Base-by-base conservation (phyloP, 2,888 invertebrate genomes). In the Patella ulyssiponensis region DNA sequence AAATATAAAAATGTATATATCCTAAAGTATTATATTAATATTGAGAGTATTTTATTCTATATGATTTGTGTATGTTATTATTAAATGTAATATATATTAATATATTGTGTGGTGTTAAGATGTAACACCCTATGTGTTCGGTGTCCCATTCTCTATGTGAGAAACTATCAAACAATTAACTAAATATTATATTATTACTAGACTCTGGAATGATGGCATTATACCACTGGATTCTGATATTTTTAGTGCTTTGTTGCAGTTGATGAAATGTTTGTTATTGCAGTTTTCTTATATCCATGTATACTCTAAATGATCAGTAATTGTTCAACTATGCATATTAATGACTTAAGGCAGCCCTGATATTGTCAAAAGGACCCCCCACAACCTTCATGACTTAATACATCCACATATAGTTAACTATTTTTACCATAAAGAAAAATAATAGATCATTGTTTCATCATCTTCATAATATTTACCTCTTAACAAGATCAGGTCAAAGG, bases 21-120 rank as follows among this genome's bases (percentile, higher is more conserved):
- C 71, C 51, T 51, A 73, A 73, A 70, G 73, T 76, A 76, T 76
- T 76, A 77, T 77, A 79, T 77, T 75, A 77, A 52, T 73, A 73
- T 76, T 75, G 75, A 75, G 73, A 77, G 77, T 77, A 77, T 77
- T 77, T 77, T 77, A 77, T 77, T 77, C 69, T 74, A 74, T 77
- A 71, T 44, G 44, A 44, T 44, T 44, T 64, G 20, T 64, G 64
- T 64, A 64, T 64, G 64, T 64, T 64, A 23, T 23, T 64, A 64
- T 23, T 64, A 23, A 64, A 64, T 64, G 64, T 64, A 64, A 15
- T 64, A 64, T 64, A 64, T 64, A 64, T 64, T 64, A 64, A 64
- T 64, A 64, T 64, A 64, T 64, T 64, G 64, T 64, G 64, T 64
- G 64, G 64, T 64, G 64, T 64, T 20, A 64, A 64, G 64, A 20